phyloP scores from a whole-genome alignment of 2,888 invertebrate genomes.

The Megalurothrips usitatus region DNA sequence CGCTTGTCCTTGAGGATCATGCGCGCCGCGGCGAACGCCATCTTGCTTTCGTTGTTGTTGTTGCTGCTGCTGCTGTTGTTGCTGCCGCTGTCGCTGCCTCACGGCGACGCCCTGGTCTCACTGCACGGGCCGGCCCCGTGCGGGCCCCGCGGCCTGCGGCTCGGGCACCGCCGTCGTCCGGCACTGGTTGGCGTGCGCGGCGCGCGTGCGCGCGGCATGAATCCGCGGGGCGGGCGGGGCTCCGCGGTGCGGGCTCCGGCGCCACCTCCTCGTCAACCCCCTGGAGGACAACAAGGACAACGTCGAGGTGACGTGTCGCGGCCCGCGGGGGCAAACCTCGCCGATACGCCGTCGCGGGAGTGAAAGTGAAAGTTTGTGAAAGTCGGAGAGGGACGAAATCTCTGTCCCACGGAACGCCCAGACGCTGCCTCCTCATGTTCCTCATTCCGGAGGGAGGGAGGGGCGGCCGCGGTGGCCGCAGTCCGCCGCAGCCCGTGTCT shows the following conservation, averaged over 20 bases:
- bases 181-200: not conserved
- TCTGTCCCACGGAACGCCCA: no score
- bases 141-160: not conserved
- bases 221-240: not conserved
- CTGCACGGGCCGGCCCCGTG: not conserved
- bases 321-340: no score
- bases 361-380: no score
- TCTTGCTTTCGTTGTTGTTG: conserved; percentile 46
- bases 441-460: no score
- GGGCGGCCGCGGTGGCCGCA: no score
- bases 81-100: not conserved
- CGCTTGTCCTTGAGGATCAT: conserved; percentile 80
- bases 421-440: no score
- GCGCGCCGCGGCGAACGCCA: conserved; percentile 80
- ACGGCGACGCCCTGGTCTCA: not conserved
- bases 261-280: not conserved
- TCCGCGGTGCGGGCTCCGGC: not conserved
- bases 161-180: not conserved
- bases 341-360: not conserved
- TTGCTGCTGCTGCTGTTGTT: not conserved
- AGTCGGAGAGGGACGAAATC: no score
- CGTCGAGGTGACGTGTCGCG: not conserved
- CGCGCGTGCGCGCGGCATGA: not conserved
- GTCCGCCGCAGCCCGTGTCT: no score
- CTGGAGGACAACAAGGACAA: not conserved